Evolutionary conservation across 2,113 vertebrate genomes (phyloP), one percentile per base, ranked within the genome.

Genomic region (Lampris megalopsis): DNA sequence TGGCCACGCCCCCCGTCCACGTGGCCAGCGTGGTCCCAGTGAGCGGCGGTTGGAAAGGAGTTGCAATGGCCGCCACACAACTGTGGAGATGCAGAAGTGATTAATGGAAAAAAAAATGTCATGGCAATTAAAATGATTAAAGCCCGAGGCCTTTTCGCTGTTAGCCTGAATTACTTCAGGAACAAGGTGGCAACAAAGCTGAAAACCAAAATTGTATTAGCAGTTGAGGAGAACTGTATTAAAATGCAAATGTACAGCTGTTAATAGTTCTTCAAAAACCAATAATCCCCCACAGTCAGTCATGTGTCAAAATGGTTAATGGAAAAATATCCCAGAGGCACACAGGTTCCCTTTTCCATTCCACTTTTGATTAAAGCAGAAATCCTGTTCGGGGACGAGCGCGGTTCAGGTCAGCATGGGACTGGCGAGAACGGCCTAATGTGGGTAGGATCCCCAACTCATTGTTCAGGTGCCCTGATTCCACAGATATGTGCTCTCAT

Each of bases 191-290:
- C 95, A 95, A 97, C 94, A 97, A 96, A 95, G 95, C 96, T 95
- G 95, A 94, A 95, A 94, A 96, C 94, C 94, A 95, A 97, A 97
- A 97, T 97, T 97, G 95, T 95, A 96, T 97, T 95, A 97, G 96
- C 96, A 93, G 95, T 95, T 95, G 95, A 96, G 92, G 93, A 97
- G 95, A 98, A 97, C 93, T 97, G 95, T 95, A 99, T 99, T 99
- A 98, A 99, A 98, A 99, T 99, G 97, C 97, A 98, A 99, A 98
- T 99, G 97, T 97, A 93, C 95, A 96, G 94, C 96, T 97, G 96
- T 96, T 98, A 98, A 98, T 98, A 97, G 97, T 98, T 98, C 97
- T 97, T 98, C 96, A 98, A 98, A 98, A 98, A 96, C 96, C 96
- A 98, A 98, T 98, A 98, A 98, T 98, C 97, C 97, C 97, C 96